Conservation (phyloP, 1,140 invertebrate species). For the Drosophila trapezifrons region DNA sequence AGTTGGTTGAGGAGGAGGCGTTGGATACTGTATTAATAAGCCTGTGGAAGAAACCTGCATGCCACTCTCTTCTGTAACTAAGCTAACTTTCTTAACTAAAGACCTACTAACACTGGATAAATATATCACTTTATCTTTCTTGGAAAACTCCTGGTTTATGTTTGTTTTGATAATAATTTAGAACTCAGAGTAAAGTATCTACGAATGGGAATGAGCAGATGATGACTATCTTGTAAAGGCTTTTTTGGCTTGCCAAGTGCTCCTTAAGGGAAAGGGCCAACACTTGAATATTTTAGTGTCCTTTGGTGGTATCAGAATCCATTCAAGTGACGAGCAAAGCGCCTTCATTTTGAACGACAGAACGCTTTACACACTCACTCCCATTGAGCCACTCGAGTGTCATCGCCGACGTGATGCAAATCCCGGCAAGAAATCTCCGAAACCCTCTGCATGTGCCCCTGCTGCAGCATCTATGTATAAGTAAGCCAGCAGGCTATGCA, state of each 20-base stretch:
- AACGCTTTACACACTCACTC: constrained; percentile 23
- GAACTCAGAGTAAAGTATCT: neutral
- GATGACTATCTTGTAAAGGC: neutral
- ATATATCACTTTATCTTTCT: constrained; percentile 9
- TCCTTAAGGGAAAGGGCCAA: neutral
- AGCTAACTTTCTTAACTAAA: constrained; percentile 1
- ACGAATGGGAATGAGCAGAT: neutral
- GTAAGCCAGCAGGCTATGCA: constrained; percentile 43
- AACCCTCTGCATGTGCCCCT: constrained; percentile 27
- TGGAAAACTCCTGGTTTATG: constrained; percentile 3
- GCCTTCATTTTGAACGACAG: constrained; percentile 22
- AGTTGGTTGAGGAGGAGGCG: constrained; percentile 18
- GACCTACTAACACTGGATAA: constrained; percentile 26
- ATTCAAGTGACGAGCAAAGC: constrained; percentile 37
- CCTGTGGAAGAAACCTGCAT: constrained; percentile 7
- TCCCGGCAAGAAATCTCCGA: constrained; percentile 34
- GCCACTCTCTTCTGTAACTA: neutral
- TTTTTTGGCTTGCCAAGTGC: neutral
- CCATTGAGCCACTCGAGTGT: constrained; percentile 35
- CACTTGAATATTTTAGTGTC: constrained; percentile 23
- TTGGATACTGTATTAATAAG: constrained; percentile 7
- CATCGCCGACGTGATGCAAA: constrained; percentile 38
- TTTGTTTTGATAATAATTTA: constrained; percentile 17
- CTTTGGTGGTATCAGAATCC: constrained; percentile 18
- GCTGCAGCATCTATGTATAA: constrained; percentile 32